Conservation (phyloP, 2,888 invertebrate species). For the Harpalus rubripes region DNA sequence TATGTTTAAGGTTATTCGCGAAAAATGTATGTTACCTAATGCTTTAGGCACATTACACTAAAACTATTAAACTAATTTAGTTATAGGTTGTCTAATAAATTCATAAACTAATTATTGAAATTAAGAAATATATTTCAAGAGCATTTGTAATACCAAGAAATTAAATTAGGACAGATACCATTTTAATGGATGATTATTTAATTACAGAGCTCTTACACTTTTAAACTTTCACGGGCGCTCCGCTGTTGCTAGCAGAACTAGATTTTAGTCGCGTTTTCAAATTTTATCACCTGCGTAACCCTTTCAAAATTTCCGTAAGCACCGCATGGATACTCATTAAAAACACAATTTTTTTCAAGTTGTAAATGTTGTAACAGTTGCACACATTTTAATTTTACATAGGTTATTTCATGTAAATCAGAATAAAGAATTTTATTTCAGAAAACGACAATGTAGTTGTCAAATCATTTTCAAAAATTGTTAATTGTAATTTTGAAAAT, state of each 20-base stretch:
- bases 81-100: not conserved
- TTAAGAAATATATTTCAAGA: not conserved
- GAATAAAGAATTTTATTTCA: no score
- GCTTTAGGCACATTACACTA: not conserved
- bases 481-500: no score
- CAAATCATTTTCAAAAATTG: no score
- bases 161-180: not conserved
- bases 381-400: no score
- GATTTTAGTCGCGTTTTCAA: no score
- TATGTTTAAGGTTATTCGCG: not conserved
- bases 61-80: not conserved
- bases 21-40: not conserved
- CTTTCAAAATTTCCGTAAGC: no score
- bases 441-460: no score
- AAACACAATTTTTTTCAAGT: no score
- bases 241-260: not conserved
- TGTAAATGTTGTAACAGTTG: no score
- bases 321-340: no score
- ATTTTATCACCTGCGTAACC: no score
- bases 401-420: no score
- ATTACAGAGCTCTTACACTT: not conserved
- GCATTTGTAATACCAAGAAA: not conserved
- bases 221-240: not conserved
- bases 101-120: not conserved
- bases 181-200: not conserved